These are phyloP conservation scores for Channallabes apus DNA, from an alignment of 2,797 vertebrate species.

Conservation along the genomic window DNA sequence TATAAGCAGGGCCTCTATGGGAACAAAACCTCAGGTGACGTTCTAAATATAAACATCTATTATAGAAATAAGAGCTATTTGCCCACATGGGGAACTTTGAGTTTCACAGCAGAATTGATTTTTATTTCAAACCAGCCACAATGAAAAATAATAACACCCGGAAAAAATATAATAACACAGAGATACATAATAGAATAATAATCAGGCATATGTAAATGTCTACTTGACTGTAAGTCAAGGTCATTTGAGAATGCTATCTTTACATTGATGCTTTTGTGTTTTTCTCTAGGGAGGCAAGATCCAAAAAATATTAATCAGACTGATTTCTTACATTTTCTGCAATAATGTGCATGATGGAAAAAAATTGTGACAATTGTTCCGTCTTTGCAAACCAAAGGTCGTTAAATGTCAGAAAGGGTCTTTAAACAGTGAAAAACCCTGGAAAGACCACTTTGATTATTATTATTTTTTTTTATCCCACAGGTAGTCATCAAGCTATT, in stretches of 20 bases:
- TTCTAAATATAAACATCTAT: slow-evolving; percentile 17
- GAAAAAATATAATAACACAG: not conserved
- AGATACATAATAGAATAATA: slow-evolving; percentile 1
- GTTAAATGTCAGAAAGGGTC: not conserved
- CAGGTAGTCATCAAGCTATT: not conserved
- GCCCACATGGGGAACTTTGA: slow-evolving; percentile 5
- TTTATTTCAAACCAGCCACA: slow-evolving; percentile 14
- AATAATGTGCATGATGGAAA: not conserved
- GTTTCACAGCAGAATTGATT: slow-evolving; percentile 30
- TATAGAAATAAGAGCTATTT: slow-evolving; percentile 10
- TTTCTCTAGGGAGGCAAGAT: not conserved
- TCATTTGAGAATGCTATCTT: not conserved
- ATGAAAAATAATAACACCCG: slow-evolving; percentile 8
- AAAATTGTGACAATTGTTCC: not conserved
- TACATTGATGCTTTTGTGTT: not conserved
- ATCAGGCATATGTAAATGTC: not conserved
- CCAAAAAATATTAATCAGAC: slow-evolving; percentile 5
- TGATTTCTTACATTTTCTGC: not conserved
- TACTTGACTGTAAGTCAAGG: not conserved
- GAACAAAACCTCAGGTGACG: not conserved
- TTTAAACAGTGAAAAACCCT: not conserved
- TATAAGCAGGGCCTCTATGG: not conserved
- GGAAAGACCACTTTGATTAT: not conserved
- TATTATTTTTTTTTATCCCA: too few relatives aligned
- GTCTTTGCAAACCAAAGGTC: not conserved